A percentile compares a stretch with the other conserved stretches of the same genome.
phyloP scores from a whole-genome alignment of 2,888 invertebrate species.

The Caenorhabditis sp. region DNA sequence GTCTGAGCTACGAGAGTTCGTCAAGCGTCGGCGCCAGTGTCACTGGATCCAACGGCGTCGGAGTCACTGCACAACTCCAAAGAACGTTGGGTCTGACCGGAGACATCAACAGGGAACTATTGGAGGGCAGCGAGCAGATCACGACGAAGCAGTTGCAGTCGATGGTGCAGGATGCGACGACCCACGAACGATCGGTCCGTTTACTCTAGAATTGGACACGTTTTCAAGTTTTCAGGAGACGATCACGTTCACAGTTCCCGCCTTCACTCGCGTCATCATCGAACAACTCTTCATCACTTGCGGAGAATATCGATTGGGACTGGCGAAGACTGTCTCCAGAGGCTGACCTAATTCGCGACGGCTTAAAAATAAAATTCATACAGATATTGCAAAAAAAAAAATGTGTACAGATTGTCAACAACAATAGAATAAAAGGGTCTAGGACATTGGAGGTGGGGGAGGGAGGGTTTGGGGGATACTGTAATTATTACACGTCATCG shows the following conservation, averaged over 20 bases:
- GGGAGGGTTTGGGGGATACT: conserved; percentile 10
- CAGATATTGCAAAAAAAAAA: neutral
- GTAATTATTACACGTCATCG: conserved; percentile 31
- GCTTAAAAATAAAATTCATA: conserved; percentile 18
- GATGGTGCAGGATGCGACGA: neutral
- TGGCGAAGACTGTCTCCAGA: neutral
- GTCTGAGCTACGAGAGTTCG: neutral
- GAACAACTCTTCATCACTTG: neutral
- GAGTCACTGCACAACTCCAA: too few relatives aligned
- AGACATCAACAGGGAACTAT: neutral
- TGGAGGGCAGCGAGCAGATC: neutral
- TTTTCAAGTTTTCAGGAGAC: neutral
- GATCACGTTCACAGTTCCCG: neutral
- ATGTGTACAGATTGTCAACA: too few relatives aligned
- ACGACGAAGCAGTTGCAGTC: neutral
- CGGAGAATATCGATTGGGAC: neutral
- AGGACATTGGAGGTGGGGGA: neutral
- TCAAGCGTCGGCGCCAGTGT: neutral
- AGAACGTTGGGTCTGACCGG: neutral
- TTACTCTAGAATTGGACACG: too few relatives aligned
- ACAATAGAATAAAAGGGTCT: conserved; percentile 7
- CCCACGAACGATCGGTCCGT: neutral
- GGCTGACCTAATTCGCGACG: too few relatives aligned
- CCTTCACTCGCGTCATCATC: neutral
- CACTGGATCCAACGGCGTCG: neutral